These are phyloP conservation scores for Pseudomyrmex gracilis DNA, from an alignment of 1,140 invertebrate species.

Conservation along the genomic window DNA sequence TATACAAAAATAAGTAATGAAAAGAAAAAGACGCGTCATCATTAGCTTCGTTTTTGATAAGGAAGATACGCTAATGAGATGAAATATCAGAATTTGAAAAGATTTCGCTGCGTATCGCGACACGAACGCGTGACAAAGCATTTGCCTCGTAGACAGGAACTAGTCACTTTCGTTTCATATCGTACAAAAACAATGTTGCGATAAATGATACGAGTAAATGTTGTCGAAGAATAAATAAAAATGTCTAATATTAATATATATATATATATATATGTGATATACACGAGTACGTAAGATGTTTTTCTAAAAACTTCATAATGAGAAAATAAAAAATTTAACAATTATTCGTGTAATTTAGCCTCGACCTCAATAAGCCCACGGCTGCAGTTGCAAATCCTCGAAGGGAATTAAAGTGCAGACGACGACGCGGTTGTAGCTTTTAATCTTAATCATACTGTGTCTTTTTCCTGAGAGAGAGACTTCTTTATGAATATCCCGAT, in stretches of 20 bases:
- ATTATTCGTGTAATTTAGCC: neutral
- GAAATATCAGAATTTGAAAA: constrained; percentile 22
- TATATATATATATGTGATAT: neutral
- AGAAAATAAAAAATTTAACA: neutral
- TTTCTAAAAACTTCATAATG: neutral
- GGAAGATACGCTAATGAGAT: neutral
- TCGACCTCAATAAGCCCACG: neutral
- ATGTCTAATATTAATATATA: neutral
- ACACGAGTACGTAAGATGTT: too few relatives aligned
- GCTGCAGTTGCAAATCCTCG: neutral
- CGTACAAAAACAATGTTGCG: neutral
- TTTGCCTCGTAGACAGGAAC: neutral
- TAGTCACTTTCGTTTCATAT: neutral
- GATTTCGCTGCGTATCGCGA: neutral
- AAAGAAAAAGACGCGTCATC: neutral
- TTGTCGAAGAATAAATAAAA: neutral
- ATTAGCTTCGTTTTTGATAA: neutral
- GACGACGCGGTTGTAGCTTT: constrained; percentile 37
- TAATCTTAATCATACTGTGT: constrained; percentile 38
- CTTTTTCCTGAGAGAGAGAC: neutral
- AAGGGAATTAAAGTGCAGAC: constrained; percentile 19
- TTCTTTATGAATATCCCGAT: constrained; percentile 41
- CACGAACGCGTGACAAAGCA: neutral
- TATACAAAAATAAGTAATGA: neutral
- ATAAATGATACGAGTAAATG: neutral